Conservation (phyloP, 2,888 invertebrate genomes). For the Aromia moschata region DNA sequence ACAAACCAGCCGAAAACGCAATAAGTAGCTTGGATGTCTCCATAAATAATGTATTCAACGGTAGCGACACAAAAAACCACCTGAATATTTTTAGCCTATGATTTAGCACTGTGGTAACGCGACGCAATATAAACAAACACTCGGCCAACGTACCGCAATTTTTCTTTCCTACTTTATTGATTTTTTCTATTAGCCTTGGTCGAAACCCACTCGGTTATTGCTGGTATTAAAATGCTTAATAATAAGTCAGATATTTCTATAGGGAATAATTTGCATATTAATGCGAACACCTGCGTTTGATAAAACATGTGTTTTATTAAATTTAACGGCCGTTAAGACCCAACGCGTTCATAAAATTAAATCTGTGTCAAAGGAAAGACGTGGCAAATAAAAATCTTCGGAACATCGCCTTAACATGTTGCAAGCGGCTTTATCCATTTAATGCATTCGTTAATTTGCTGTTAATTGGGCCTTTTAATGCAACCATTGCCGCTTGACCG, state of each 20-base stretch:
- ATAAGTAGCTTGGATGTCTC: too few relatives aligned
- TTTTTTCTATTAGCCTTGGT: conserved; percentile 19
- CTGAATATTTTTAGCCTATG: not conserved
- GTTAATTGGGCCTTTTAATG: not conserved
- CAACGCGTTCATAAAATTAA: conserved; percentile 26
- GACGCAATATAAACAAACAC: not conserved
- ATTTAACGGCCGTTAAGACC: conserved; percentile 33
- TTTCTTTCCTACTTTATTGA: not conserved
- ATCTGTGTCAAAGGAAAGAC: conserved; percentile 29
- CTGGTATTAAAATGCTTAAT: conserved; percentile 5
- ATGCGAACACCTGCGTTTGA: conserved; percentile 47
- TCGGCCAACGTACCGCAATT: not conserved
- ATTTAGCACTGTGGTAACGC: too few relatives aligned
- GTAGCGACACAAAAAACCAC: too few relatives aligned
- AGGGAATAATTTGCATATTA: conserved; percentile 45
- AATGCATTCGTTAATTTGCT: conserved; percentile 5
- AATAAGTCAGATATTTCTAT: conserved; percentile 29
- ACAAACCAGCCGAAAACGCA: too few relatives aligned
- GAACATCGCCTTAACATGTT: not conserved
- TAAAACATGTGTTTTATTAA: conserved; percentile 41
- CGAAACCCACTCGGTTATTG: conserved; percentile 16
- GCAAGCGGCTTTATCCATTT: conserved; percentile 3
- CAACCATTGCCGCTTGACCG: not conserved
- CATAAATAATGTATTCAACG: too few relatives aligned
- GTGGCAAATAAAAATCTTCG: conserved; percentile 2